Percentiles rank a stretch among this genome's conserved stretches.
Conservation (phyloP, 2,113 vertebrate genomes). For the Pituophis catenifer region DNA sequence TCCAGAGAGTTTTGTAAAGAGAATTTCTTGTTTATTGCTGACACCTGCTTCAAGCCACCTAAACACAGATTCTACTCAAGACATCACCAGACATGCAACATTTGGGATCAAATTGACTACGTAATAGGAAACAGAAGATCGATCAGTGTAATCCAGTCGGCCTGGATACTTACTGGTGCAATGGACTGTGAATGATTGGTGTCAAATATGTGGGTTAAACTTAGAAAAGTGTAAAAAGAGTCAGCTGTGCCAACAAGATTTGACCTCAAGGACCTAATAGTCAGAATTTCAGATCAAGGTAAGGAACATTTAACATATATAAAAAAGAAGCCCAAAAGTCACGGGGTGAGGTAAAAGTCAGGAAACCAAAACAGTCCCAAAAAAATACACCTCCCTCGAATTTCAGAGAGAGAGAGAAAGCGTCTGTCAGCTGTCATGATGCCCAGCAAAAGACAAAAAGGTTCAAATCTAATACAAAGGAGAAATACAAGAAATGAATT, state of each 20-base stretch:
- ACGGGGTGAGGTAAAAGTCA: background rate
- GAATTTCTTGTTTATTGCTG: background rate
- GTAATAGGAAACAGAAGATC: background rate
- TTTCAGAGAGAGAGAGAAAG: background rate
- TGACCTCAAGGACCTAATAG: background rate
- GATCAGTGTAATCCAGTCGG: background rate
- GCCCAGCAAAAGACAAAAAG: background rate
- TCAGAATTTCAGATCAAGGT: background rate
- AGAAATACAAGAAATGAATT: background rate
- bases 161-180: background rate
- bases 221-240: background rate
- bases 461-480: background rate
- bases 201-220: background rate
- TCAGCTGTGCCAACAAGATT: background rate
- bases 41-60: background rate
- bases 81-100: background rate
- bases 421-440: background rate
- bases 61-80: background rate
- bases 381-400: background rate
- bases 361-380: background rate
- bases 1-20: background rate
- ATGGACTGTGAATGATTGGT: background rate
- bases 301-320: background rate
- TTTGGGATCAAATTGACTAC: background rate
- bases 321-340: background rate